These are phyloP conservation scores for Microtus pennsylvanicus DNA, from an alignment of 2,113 vertebrate species.

Conservation along the genomic window DNA sequence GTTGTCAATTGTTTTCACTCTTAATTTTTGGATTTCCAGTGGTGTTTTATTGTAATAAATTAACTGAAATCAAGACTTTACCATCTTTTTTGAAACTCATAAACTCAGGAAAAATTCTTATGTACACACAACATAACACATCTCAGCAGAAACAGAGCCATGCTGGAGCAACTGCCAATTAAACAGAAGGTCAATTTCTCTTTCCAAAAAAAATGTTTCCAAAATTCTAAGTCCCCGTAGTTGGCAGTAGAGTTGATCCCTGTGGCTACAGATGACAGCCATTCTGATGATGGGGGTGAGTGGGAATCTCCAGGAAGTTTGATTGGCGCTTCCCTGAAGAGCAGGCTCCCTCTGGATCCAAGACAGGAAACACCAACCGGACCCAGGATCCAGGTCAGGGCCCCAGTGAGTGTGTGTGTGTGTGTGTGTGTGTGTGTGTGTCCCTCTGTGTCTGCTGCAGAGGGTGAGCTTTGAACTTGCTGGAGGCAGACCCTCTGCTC, in stretches of 20 bases:
- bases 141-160: background rate
- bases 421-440: background rate
- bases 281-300: background rate
- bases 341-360: background rate
- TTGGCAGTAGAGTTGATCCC: background rate
- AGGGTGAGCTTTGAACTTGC: background rate
- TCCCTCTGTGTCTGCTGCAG: background rate
- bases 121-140: background rate
- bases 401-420: background rate
- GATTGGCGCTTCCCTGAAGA: background rate
- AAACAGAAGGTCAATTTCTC: background rate
- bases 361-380: background rate
- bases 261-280: background rate
- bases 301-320: background rate
- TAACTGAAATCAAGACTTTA: background rate
- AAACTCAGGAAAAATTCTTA: background rate
- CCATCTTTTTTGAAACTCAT: background rate
- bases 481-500: rapidly evolving
- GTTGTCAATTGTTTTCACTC: background rate
- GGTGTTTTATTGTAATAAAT: background rate
- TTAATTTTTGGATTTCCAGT: background rate
- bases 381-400: no score
- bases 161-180: background rate
- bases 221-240: background rate
- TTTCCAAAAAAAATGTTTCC: background rate